A percentile compares a stretch with the other conserved stretches of the same genome.
Conservation (phyloP, 2,888 invertebrate species). For the Meloe dianella region DNA sequence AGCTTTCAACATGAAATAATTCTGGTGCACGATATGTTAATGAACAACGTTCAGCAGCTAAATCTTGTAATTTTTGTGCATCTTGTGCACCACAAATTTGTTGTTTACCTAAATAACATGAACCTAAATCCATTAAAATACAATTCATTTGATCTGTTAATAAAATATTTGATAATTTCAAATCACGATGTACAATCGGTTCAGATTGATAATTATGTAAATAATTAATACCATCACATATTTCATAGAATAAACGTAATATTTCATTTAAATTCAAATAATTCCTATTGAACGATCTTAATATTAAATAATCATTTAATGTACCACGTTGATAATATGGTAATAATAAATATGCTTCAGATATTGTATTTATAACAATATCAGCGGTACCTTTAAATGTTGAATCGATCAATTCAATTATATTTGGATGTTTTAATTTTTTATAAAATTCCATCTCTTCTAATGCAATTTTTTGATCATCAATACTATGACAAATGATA, state of each 20-base stretch:
- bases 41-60: constrained; percentile 83
- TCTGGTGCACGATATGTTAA: constrained; percentile 91
- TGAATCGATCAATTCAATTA: constrained; percentile 75
- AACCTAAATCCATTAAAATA: constrained; percentile 85
- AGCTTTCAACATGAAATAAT: constrained; percentile 82
- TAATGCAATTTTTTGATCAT: constrained; percentile 75
- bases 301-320: constrained; percentile 71
- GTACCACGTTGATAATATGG: constrained; percentile 83
- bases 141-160: constrained; percentile 73
- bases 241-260: constrained; percentile 71
- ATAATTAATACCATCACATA: constrained; percentile 76
- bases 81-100: constrained; percentile 72
- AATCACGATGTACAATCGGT: constrained; percentile 80
- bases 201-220: constrained; percentile 76
- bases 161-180: constrained; percentile 86
- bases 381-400: constrained; percentile 69
- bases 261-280: constrained; percentile 70
- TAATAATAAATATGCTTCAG: constrained; percentile 75
- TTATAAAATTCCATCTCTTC: constrained; percentile 78
- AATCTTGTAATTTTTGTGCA: constrained; percentile 76
- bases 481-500: constrained; percentile 78
- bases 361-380: constrained; percentile 71
- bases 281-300: constrained; percentile 64
- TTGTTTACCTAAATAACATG: constrained; percentile 68
- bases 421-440: constrained; percentile 73